Conservation (phyloP, 1,140 invertebrate species). For the Drosophila subobscura region DNA sequence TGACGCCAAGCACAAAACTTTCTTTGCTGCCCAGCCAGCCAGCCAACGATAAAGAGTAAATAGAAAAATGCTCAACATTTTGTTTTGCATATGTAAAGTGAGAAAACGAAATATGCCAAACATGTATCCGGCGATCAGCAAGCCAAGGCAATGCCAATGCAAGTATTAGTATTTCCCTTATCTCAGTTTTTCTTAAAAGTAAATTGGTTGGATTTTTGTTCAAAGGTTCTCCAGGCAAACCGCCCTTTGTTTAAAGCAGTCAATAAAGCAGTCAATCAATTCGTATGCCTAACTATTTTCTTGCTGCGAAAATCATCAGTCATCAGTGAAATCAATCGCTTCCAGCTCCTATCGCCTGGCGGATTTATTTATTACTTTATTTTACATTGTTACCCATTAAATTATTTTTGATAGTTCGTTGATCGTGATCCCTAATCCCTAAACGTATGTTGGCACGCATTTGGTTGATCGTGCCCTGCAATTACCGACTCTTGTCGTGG, state of each 20-base stretch:
- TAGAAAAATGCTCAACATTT: conserved; percentile 57
- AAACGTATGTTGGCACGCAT: neutral
- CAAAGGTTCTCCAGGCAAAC: neutral
- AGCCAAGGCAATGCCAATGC: conserved; percentile 6
- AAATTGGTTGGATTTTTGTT: neutral
- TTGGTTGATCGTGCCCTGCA: conserved; percentile 19
- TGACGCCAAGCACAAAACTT: conserved; percentile 60
- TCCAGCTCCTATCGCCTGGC: too few species aligned
- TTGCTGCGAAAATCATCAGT: too few species aligned
- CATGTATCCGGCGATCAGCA: conserved; percentile 48
- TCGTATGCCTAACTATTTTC: too few species aligned
- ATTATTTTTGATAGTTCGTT: too few species aligned
- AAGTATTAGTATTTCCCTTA: neutral
- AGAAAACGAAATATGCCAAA: conserved; percentile 56
- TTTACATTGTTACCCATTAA: too few species aligned
- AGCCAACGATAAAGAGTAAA: conserved; percentile 37
- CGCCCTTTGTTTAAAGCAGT: too few species aligned
- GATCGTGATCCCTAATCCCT: neutral
- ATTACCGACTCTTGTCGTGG: conserved; percentile 55
- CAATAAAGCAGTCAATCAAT: too few species aligned
- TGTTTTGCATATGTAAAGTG: conserved; percentile 49
- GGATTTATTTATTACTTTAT: too few species aligned
- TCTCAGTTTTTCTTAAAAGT: too few species aligned
- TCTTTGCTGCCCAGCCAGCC: conserved; percentile 41
- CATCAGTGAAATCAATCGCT: too few species aligned